phyloP scores from a whole-genome alignment of 2,797 vertebrate species.

The Austrolebias charrua region DNA sequence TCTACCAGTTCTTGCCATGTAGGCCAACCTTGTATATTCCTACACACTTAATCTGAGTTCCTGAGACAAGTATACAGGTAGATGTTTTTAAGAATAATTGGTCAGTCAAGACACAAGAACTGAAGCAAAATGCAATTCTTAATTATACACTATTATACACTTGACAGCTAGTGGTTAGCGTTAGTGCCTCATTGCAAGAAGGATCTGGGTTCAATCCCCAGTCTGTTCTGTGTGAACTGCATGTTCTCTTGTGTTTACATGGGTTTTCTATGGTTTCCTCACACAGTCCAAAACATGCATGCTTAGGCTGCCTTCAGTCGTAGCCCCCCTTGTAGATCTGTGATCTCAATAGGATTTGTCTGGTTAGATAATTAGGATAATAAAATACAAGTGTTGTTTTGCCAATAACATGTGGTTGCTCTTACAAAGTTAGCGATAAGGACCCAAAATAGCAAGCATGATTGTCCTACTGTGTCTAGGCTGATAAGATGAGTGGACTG shows the following conservation, averaged over 20 bases:
- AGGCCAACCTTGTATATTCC: not conserved
- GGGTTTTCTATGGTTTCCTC: too few relatives aligned
- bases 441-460: slow-evolving; percentile 12
- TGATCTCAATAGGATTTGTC: too few relatives aligned
- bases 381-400: not conserved
- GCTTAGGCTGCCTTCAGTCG: too few relatives aligned
- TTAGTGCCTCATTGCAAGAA: too few relatives aligned
- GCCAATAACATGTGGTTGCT: slow-evolving; percentile 17
- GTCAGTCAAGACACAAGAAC: slow-evolving; percentile 24
- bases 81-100: not conserved
- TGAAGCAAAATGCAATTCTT: slow-evolving; percentile 18
- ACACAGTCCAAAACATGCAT: too few relatives aligned
- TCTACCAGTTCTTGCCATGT: not conserved
- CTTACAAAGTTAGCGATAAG: not conserved
- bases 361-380: too few relatives aligned
- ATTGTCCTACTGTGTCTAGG: not conserved
- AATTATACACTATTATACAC: too few relatives aligned
- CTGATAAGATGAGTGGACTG: slow-evolving; percentile 20
- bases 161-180: too few relatives aligned
- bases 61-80: not conserved
- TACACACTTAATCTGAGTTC: not conserved
- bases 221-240: too few relatives aligned
- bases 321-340: too few relatives aligned
- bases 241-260: too few relatives aligned
- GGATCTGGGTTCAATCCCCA: too few relatives aligned